These are phyloP conservation scores for Tetropium fuscum DNA, from an alignment of 2,888 invertebrate genomes.

Conservation along the genomic window DNA sequence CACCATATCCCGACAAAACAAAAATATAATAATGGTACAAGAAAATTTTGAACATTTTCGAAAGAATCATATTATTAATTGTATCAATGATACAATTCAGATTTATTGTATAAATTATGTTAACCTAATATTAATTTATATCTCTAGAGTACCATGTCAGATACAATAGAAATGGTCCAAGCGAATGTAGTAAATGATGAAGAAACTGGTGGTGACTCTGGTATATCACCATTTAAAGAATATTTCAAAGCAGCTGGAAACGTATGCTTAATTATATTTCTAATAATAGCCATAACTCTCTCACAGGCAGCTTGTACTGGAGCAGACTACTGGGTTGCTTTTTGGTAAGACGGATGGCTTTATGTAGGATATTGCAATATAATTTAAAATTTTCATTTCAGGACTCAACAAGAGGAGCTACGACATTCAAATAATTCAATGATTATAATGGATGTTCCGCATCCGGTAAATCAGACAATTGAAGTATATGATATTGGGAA, in stretches of 20 bases:
- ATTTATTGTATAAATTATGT: too few relatives aligned
- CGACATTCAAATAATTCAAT: conserved; percentile 35
- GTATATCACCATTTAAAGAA: conserved; percentile 47
- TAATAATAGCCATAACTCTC: conserved; percentile 47
- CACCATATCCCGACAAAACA: too few relatives aligned
- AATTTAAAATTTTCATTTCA: too few relatives aligned
- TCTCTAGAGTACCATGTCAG: conserved; percentile 17
- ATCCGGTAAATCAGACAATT: neutral
- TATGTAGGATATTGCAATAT: too few relatives aligned
- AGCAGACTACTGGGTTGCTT: conserved; percentile 58
- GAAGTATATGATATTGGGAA: conserved; percentile 5
- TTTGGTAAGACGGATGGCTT: conserved; percentile 59
- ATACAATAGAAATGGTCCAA: conserved; percentile 19
- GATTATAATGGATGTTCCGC: neutral
- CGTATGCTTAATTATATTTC: conserved; percentile 42
- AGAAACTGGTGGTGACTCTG: conserved; percentile 32
- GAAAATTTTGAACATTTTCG: too few relatives aligned
- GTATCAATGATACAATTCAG: too few relatives aligned
- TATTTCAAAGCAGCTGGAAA: conserved; percentile 55
- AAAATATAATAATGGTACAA: too few relatives aligned
- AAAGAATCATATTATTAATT: too few relatives aligned
- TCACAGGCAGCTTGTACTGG: conserved; percentile 54
- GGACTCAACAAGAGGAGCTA: conserved; percentile 56
- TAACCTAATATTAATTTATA: too few relatives aligned
- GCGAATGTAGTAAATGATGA: conserved; percentile 42